phyloP scores from a whole-genome alignment of 2,113 vertebrate genomes.

The Excalfactoria chinensis region DNA sequence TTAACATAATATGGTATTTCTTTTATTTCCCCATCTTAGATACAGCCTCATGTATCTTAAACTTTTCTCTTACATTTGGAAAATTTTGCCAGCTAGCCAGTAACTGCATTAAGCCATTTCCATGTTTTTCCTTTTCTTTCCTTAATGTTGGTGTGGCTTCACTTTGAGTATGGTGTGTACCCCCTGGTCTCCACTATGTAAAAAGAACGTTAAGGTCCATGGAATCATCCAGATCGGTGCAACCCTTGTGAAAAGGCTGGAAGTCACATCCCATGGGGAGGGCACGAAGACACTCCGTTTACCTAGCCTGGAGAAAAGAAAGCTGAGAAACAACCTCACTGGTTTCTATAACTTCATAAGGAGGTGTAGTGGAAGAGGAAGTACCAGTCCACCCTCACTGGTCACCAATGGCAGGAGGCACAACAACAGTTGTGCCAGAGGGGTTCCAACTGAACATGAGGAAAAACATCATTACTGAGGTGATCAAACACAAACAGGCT shows the following conservation, averaged over 20 bases:
- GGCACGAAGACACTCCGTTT: too few species aligned
- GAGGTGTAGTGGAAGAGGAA: neutral
- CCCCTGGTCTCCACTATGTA: too few species aligned
- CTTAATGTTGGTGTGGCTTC: neutral
- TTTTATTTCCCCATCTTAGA: fast-evolving
- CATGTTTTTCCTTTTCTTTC: neutral
- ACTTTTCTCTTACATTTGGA: neutral
- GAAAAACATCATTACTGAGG: neutral
- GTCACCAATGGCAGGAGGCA: neutral
- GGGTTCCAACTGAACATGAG: neutral
- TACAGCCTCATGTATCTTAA: neutral
- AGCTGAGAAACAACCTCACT: too few species aligned
- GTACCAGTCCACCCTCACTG: too few species aligned
- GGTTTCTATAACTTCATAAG: neutral
- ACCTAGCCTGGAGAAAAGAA: too few species aligned
- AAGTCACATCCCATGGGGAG: too few species aligned
- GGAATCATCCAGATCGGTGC: too few species aligned
- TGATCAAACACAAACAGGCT: neutral
- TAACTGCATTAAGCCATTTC: neutral
- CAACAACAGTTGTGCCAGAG: neutral
- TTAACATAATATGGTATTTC: neutral
- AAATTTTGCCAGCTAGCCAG: neutral
- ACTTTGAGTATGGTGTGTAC: too few species aligned
- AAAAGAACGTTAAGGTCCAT: too few species aligned
- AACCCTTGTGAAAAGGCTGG: too few species aligned